Base-by-base conservation (phyloP, 2,113 vertebrate species). In the Sapajus apella region DNA sequence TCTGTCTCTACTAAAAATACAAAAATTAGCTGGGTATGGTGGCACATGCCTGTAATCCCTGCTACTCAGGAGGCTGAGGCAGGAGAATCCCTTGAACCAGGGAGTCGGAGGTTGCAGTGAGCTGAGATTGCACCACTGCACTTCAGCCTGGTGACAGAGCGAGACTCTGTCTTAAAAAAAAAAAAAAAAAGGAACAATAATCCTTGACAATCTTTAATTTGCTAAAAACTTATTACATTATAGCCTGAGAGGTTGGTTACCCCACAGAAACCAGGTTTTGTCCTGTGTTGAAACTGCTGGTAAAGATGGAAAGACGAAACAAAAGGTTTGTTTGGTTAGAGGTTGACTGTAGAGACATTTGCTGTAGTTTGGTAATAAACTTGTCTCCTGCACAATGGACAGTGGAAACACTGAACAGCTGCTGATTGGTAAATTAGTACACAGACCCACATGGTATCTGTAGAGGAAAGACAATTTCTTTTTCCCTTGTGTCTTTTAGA, bases 371-470 rank as follows among this genome's bases (percentile, higher is more conserved):
- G 18, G 47, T 91, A 83, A 95, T 94, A 76, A 89, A 97, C 75
- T 95, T 92, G 76, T 95, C 40, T 96, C 47, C 58, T 40, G 20
- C 23, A 56, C 47, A 73, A 40, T 66, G 90, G 90, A 87, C 80
- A 75, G 80, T 56, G 43, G 93, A 88, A 97, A 97, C 97, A 97
- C 96, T 77, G 98, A 91, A 77, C 90, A 96, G 95, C 82, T 0
- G 3, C 94, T 98, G 97, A 98, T 94, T 98, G 97, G 97, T 98
- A 98, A 98, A 98, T 98, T 98, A 77, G 98, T 98, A 72, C 64
- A 96, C 30, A 91, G 94, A 97, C 89, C 77, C 70, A 96, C 56
- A 37, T 23, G 91, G 58, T 80, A 23, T 94, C 61, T 88, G 40
- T 70, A 56, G 77, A 97, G 94, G 72, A 96, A 73, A 96, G 89